Conservation (phyloP, 2,888 invertebrate genomes). For the Byasa hedistus region DNA sequence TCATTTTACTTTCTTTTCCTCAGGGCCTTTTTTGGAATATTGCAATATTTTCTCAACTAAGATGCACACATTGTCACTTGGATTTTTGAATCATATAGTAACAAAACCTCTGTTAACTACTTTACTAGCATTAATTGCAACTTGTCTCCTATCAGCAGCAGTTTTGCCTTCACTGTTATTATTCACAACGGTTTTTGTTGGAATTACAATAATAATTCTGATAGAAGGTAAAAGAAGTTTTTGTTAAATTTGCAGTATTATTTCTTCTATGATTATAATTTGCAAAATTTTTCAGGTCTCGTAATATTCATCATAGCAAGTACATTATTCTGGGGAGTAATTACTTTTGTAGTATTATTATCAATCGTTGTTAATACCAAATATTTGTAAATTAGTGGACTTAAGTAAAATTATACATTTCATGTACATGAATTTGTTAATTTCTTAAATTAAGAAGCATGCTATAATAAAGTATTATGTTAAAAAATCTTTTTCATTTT, state of each 20-base stretch:
- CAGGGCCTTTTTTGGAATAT: conserved; percentile 20
- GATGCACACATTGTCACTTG: background rate
- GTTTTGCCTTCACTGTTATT: conserved; percentile 40
- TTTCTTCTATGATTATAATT: background rate
- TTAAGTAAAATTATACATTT: background rate
- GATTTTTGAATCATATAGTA: conserved; percentile 23
- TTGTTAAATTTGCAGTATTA: background rate
- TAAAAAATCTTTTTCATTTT: no score
- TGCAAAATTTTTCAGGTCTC: conserved; percentile 23
- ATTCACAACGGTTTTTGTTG: conserved; percentile 32
- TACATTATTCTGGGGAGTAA: conserved; percentile 1
- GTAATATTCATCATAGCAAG: conserved; percentile 3
- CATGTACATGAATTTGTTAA: background rate
- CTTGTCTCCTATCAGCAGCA: conserved; percentile 36
- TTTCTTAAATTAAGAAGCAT: background rate
- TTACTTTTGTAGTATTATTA: conserved; percentile 11
- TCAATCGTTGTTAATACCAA: background rate
- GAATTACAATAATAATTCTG: conserved; percentile 42
- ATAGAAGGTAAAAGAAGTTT: conserved; percentile 50
- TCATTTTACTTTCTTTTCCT: conserved; percentile 5
- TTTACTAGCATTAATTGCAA: conserved; percentile 37
- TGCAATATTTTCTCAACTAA: conserved; percentile 1
- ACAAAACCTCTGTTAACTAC: conserved; percentile 48
- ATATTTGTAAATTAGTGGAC: background rate
- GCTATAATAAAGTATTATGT: no score